Percentiles rank a stretch among this genome's conserved stretches.
phyloP scores from a whole-genome alignment of 1,140 invertebrate genomes.

The Cyrtorhinus lividipennis region DNA sequence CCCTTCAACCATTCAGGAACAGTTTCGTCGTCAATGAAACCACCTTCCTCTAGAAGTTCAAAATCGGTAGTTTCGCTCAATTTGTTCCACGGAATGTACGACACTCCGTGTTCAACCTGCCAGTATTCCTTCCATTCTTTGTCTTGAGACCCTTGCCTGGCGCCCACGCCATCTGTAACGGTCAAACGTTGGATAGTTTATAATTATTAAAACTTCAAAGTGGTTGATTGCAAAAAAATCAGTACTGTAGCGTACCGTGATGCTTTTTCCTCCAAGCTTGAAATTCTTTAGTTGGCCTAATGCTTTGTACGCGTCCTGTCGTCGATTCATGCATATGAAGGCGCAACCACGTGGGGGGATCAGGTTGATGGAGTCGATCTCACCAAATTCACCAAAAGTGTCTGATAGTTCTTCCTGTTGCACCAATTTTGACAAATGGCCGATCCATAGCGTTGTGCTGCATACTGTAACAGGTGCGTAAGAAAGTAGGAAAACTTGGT shows the following conservation, averaged over 20 bases:
- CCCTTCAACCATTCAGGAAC: conserved; percentile 75
- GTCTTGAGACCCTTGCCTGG: conserved; percentile 88
- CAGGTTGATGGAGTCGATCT: conserved; percentile 82
- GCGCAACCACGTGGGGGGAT: conserved; percentile 92
- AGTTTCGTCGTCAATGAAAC: conserved; percentile 86
- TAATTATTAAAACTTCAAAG: not conserved
- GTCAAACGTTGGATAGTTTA: not conserved
- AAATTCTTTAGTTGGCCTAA: conserved; percentile 72
- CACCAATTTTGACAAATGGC: conserved; percentile 86
- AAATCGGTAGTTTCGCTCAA: conserved; percentile 57
- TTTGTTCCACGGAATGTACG: conserved; percentile 83
- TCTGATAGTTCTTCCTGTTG: conserved; percentile 85
- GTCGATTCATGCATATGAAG: conserved; percentile 88
- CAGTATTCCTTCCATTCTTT: conserved; percentile 94
- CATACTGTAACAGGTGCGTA: conserved; percentile 57
- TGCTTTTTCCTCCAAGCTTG: conserved; percentile 80
- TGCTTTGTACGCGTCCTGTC: conserved; percentile 80
- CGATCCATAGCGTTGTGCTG: conserved; percentile 92
- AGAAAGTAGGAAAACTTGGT: too few relatives aligned
- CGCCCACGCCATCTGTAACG: conserved; percentile 77
- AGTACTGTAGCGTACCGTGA: conserved; percentile 64
- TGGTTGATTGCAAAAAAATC: not conserved
- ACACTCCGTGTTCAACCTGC: conserved; percentile 85
- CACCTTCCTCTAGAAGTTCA: conserved; percentile 82
- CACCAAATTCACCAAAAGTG: conserved; percentile 81